Percentiles rank a stretch among this genome's conserved stretches.
phyloP scores from a whole-genome alignment of 2,797 vertebrate species.

The Monodelphis domestica region DNA sequence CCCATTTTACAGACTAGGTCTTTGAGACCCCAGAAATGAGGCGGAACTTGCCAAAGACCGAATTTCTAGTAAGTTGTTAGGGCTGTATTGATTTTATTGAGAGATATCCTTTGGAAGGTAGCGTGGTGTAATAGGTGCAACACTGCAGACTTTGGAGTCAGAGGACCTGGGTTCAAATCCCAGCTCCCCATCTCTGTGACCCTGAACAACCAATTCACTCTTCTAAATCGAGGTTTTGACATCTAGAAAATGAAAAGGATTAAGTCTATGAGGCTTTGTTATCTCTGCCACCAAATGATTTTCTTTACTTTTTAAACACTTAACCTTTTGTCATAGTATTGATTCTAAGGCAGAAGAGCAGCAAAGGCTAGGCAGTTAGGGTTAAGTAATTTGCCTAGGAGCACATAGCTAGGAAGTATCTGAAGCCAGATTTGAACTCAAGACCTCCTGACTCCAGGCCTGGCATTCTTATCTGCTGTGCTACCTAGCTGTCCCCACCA shows the following conservation, averaged over 20 bases:
- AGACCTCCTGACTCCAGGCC: no score
- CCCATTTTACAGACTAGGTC: not conserved
- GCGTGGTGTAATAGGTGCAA: not conserved
- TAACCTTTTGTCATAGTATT: no score
- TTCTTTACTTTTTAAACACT: no score
- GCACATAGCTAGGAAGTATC: no score
- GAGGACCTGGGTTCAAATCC: not conserved
- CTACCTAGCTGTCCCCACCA: no score
- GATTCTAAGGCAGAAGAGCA: no score
- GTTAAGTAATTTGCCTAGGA: no score
- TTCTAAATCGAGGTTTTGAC: not conserved
- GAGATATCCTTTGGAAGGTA: not conserved
- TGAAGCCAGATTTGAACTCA: no score
- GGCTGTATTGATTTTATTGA: not conserved
- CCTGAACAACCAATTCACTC: no score
- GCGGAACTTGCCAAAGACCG: not conserved
- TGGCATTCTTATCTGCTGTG: no score
- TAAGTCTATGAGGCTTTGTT: not conserved
- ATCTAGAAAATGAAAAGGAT: not conserved
- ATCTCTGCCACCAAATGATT: not conserved
- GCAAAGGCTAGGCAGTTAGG: no score
- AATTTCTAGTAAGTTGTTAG: not conserved
- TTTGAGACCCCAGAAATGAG: not conserved
- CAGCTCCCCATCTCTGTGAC: not conserved
- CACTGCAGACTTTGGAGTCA: not conserved